Evolutionary conservation across 2,888 invertebrate genomes (phyloP), one percentile per base, ranked within the genome.

Genomic region (Drosophila planitibia): DNA sequence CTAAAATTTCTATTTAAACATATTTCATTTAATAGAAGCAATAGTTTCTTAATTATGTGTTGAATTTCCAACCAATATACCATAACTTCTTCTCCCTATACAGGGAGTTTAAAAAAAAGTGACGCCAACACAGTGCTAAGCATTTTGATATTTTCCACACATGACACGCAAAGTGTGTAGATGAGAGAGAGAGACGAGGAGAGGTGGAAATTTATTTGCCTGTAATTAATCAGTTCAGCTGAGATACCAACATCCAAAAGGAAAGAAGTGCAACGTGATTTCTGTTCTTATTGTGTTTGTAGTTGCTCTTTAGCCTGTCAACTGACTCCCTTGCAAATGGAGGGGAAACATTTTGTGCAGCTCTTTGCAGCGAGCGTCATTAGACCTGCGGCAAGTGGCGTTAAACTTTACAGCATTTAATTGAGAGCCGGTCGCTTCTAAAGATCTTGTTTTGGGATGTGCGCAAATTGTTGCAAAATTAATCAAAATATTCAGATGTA

Each of bases 321-420:
- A 79, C 59, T 55, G 76, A 63, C 49, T 67, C 64, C 47, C 77
- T 59, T 64, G 44, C 54, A 68, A 57, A 73, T 63, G 60, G 35
- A 39, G 54, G 22, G 49, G 58, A 70, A 63, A 64, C 35, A 64
- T 37, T 32, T 37, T 47, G 68, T 51, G 33, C 54, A 64, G 52
- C 52, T 55, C 61, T 33, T 37, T 72, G 66, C 57, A 65, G 74
- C 55, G 54, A 54, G 28, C 16, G 25, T 76, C 67, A 70, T 73
- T 66, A 79, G 67, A 58, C 22, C 62, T 73, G 77, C 68, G 83
- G 83, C 62, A 49, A 76, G 81, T 78, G 83, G 88, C 91, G 79
- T 90, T 88, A 83, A 90, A 86, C 91, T 91, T 90, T 90, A 83
- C 84, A 91, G 83, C 89, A 87, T 91, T 91, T 92, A 91, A 91